These are phyloP conservation scores for Tiliacea aurago DNA, from an alignment of 2,888 invertebrate genomes.

Conservation along the genomic window DNA sequence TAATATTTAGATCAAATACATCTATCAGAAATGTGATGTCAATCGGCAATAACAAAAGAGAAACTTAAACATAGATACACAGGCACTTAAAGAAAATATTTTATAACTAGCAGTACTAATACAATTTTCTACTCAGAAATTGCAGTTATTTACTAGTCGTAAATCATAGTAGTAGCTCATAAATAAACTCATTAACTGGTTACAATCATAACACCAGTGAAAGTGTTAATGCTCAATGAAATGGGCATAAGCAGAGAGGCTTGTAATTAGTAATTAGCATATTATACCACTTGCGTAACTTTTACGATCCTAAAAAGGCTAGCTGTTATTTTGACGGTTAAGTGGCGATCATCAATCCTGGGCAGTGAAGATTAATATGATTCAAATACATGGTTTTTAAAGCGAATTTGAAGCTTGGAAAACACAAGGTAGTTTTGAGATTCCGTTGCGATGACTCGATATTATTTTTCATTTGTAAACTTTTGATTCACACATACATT, in stretches of 20 bases:
- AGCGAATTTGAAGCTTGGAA: not conserved
- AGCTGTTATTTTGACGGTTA: not conserved
- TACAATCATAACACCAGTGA: constrained; percentile 39
- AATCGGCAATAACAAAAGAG: not conserved
- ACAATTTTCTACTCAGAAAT: constrained; percentile 41
- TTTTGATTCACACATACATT: not conserved
- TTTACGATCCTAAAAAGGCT: not conserved
- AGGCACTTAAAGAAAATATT: constrained; percentile 8
- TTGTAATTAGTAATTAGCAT: constrained; percentile 28
- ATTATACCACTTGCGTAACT: not conserved
- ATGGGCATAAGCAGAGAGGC: constrained; percentile 15
- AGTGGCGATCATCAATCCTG: not conserved
- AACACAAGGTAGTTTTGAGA: not conserved
- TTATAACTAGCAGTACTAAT: not conserved
- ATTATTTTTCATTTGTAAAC: not conserved
- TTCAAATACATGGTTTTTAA: not conserved
- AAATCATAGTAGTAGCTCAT: constrained; percentile 33
- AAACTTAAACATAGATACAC: constrained; percentile 10
- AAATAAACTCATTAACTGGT: constrained; percentile 42
- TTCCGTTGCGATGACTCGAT: not conserved
- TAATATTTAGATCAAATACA: not conserved
- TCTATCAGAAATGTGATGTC: not conserved
- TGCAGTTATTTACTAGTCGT: constrained; percentile 28
- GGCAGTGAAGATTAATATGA: not conserved
- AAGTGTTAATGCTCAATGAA: constrained; percentile 47